These are phyloP conservation scores for Tenthredo notha DNA, from an alignment of 2,888 invertebrate genomes.

Conservation along the genomic window DNA sequence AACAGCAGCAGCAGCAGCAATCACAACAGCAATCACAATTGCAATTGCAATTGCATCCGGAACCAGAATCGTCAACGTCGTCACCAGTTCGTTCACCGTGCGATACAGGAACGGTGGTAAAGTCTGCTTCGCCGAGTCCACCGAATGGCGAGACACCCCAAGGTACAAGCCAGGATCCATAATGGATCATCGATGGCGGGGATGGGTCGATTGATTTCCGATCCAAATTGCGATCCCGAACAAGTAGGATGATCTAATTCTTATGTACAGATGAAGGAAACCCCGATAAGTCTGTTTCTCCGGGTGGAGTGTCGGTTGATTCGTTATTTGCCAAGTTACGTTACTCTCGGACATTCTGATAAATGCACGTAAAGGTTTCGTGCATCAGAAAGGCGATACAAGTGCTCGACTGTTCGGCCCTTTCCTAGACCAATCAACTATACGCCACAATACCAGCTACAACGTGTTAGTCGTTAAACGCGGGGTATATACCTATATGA, in stretches of 20 bases:
- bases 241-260: conserved; percentile 59
- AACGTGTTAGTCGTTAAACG: conserved; percentile 20
- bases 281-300: conserved; percentile 60
- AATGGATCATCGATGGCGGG: conserved; percentile 71
- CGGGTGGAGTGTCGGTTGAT: conserved; percentile 59
- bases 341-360: conserved; percentile 1
- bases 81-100: conserved; percentile 60
- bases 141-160: conserved; percentile 72
- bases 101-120: conserved; percentile 63
- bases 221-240: conserved; percentile 60
- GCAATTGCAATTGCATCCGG: conserved; percentile 55
- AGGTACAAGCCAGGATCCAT: conserved; percentile 75
- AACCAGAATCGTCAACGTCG: conserved; percentile 29
- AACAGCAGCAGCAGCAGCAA: conserved; percentile 56
- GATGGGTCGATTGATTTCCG: conserved; percentile 64
- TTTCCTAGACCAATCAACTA: not conserved
- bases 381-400: not conserved
- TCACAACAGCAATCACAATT: conserved; percentile 56
- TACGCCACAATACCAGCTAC: not conserved
- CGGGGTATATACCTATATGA: not conserved
- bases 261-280: conserved; percentile 69
- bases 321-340: not conserved
- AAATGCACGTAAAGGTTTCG: not conserved
- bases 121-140: conserved; percentile 68
- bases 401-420: not conserved